Percentiles rank a stretch among this genome's conserved stretches.
phyloP scores from a whole-genome alignment of 2,113 vertebrate genomes.

The Mobula birostris region DNA sequence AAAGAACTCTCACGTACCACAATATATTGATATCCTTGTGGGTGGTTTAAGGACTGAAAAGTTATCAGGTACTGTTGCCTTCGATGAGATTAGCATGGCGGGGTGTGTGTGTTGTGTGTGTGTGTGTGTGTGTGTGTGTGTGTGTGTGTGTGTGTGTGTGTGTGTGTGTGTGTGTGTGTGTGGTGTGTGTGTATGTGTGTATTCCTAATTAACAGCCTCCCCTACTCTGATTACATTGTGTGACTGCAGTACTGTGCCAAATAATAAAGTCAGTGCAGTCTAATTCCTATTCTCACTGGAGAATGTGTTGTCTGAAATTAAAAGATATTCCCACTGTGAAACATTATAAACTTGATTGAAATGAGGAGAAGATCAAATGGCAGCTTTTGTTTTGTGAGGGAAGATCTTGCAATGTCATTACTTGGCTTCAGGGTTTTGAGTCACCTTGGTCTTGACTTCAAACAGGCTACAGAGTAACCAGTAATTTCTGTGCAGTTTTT shows the following conservation, averaged over 20 bases:
- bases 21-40: background rate
- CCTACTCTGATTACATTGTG: background rate
- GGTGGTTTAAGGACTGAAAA: background rate
- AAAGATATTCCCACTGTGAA: background rate
- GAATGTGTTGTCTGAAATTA: conserved; percentile 1
- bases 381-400: background rate
- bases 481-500: background rate
- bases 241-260: background rate
- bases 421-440: background rate
- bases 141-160: background rate
- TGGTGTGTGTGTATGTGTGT: background rate
- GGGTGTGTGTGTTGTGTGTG: background rate
- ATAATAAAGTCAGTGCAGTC: background rate
- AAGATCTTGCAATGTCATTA: background rate
- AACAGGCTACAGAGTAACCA: too few species aligned
- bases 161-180: background rate
- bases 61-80: background rate
- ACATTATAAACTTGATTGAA: conserved; percentile 6
- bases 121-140: background rate
- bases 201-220: background rate
- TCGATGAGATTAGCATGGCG: background rate
- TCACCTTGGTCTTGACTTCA: too few species aligned
- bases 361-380: background rate
- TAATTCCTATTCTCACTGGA: background rate
- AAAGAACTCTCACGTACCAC: background rate